Conservation (phyloP, 2,113 vertebrate species). For the Dipodomys spectabilis region DNA sequence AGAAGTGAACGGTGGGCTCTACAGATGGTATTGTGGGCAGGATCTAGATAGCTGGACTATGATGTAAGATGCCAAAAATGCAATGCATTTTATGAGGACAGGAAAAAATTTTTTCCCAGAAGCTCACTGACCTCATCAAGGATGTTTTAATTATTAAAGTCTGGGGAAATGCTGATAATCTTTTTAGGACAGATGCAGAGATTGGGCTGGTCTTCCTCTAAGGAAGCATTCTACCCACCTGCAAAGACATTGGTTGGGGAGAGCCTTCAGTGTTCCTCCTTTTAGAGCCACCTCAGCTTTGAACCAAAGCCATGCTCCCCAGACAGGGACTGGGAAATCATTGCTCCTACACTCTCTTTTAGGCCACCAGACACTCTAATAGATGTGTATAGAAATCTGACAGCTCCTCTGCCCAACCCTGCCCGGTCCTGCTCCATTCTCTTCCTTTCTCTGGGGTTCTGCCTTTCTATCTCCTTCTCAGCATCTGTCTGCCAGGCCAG, state of each 20-base stretch:
- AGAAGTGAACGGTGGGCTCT: not conserved
- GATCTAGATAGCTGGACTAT: not conserved
- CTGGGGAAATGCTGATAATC: not conserved
- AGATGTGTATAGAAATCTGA: rapidly evolving
- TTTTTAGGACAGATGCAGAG: not conserved
- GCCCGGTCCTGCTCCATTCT: not conserved
- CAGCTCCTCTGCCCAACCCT: not conserved
- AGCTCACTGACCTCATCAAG: not conserved
- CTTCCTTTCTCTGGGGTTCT: not conserved
- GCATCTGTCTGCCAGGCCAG: not conserved
- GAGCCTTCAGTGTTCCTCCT: not conserved
- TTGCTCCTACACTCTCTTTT: not conserved
- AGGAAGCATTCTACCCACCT: not conserved
- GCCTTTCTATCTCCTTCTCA: not conserved
- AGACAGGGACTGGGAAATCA: not conserved
- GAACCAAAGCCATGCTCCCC: not conserved
- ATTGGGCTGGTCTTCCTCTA: not conserved
- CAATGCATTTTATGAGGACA: constrained; percentile 10
- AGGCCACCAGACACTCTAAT: not conserved
- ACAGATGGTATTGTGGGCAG: not conserved
- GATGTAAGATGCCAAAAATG: not conserved
- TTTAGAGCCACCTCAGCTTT: not conserved
- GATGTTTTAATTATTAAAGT: constrained; percentile 38
- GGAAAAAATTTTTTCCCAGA: not conserved
- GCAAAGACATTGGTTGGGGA: not conserved